Evolutionary conservation across 2,888 invertebrate species (phyloP), one percentile per base, ranked within the genome.

Genomic region (Pteria penguin): DNA sequence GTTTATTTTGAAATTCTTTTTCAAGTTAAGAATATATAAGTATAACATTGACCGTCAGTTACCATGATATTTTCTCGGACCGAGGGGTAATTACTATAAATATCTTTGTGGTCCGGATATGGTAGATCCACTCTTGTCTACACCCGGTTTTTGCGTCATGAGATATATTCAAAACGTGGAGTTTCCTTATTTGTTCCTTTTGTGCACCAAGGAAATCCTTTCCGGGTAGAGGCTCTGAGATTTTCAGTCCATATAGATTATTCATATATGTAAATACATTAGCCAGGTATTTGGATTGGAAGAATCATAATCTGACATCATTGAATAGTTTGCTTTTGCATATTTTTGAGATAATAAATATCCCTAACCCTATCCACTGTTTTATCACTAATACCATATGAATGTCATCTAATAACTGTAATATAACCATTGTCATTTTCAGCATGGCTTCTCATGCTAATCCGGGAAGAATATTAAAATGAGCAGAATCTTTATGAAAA

Each of bases 381-480:
- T 84, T 80, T 22, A 80, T 52, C 67, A 89, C 80, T 4, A 83
- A 65, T 29, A 83, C 78, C 81, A 78, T 82, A 69, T 90, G 86
- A 63, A 73, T 66, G 76, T 90, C 86, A 36, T 72, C 78, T 14
- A 91, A 65, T 58, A 86, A 72, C 62, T 88, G 79, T 67, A 90
- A 70, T 72, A 82, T 60, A 26, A 84, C 82, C 68, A 67, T 70
- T 29, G 85, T 87, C 54, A 78, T 84, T 76, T 87, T 87, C 22
- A 89, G 80, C 83, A 74, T 82, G 77, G 70, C 81, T 24, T 62
- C 85, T 82, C 78, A 77, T 27, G 67, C 82, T 24, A 90, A 79
- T 29, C 86, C 86, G 5, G 89, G 89, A 68, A 71, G 68, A 5
- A 86, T 88, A 70, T 75, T 88, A 74, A 87, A 90, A 32, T 79